Conservation (phyloP, 2,113 vertebrate genomes). For the Mormyrus lacerda region DNA sequence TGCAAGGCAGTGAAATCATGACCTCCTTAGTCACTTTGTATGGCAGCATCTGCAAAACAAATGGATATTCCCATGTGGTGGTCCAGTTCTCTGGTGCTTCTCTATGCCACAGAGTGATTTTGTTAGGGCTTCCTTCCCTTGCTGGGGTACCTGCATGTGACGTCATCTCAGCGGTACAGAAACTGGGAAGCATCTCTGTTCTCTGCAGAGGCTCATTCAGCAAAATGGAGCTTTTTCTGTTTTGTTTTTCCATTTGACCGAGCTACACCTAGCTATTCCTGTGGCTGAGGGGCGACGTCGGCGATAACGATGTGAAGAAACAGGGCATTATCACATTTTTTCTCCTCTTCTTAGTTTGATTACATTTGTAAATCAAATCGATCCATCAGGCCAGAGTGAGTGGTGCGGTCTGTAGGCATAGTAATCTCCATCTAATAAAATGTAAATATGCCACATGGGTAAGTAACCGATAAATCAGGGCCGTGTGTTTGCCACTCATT, state of each 20-base stretch:
- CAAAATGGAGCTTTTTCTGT: conserved; percentile 44
- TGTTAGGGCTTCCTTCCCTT: conserved; percentile 39
- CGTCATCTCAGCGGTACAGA: neutral
- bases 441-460: conserved; percentile 94
- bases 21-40: neutral
- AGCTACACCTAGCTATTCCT: conserved; percentile 69
- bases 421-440: conserved; percentile 98
- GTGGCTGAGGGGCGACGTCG: conserved; percentile 46
- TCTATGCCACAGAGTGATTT: conserved; percentile 22
- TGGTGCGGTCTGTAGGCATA: conserved; percentile 87
- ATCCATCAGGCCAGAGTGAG: conserved; percentile 93
- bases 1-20: neutral
- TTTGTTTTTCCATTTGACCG: conserved; percentile 65
- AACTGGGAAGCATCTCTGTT: neutral
- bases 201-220: neutral
- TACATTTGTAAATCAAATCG: conserved; percentile 99
- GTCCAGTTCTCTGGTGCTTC: neutral
- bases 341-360: conserved; percentile 99
- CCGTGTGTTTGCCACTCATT: conserved; percentile 96
- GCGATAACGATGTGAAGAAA: conserved; percentile 86
- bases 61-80: neutral
- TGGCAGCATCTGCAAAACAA: neutral
- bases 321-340: conserved; percentile 93
- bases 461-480: conserved; percentile 97
- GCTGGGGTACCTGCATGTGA: neutral